phyloP scores from a whole-genome alignment of 2,113 vertebrate species.

The Coreoperca whiteheadi region DNA sequence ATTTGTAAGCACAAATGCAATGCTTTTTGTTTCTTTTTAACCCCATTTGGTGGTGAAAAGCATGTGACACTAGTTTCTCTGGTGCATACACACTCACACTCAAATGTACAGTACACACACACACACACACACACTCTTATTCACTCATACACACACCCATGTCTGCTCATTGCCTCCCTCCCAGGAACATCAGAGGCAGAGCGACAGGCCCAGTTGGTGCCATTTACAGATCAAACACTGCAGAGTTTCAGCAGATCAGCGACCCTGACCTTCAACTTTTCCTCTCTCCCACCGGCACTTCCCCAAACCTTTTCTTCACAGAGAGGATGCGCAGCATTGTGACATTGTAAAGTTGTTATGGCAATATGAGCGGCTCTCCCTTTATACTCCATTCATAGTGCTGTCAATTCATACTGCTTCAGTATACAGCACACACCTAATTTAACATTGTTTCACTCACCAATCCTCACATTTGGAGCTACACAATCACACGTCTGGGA shows the following conservation, averaged over 20 bases:
- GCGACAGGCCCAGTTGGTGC: constrained; percentile 54
- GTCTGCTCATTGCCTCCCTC: constrained; percentile 49
- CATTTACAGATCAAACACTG: constrained; percentile 78
- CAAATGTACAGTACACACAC: constrained; percentile 8
- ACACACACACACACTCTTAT: constrained; percentile 2
- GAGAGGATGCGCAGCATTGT: constrained; percentile 35
- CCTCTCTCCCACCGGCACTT: constrained; percentile 55
- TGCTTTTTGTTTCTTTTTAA: constrained; percentile 31
- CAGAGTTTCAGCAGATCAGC: constrained; percentile 66
- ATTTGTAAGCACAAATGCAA: constrained; percentile 64
- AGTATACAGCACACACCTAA: constrained; percentile 9
- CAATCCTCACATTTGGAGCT: constrained; percentile 23
- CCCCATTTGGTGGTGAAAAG: constrained; percentile 27
- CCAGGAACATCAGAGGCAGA: constrained; percentile 68
- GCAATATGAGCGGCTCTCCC: constrained; percentile 32
- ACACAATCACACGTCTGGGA: constrained; percentile 19
- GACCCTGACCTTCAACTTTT: constrained; percentile 72
- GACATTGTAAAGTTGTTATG: constrained; percentile 41
- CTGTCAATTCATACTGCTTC: constrained; percentile 37
- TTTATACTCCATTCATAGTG: constrained; percentile 29
- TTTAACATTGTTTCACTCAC: constrained; percentile 15
- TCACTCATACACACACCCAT: constrained; percentile 37
- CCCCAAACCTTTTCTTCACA: constrained; percentile 64
- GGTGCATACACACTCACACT: constrained; percentile 10
- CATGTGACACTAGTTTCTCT: constrained; percentile 36